Evolutionary conservation across 2,888 invertebrate species (phyloP).

Genomic region (Agrotis ipsilon): DNA sequence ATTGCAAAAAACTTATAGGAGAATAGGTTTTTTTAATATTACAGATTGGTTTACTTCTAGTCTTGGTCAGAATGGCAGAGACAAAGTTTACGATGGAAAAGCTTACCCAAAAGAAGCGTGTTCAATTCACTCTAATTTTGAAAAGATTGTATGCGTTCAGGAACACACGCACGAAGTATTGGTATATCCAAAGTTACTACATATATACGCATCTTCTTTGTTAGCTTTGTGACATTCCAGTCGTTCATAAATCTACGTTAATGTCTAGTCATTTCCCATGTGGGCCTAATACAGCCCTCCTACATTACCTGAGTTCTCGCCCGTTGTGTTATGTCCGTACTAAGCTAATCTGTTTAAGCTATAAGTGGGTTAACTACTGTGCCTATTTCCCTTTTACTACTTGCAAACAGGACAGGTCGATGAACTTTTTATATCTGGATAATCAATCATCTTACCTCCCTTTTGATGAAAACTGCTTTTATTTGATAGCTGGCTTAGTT

Average conservation of each 20-base stretch:
- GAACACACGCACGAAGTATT: too few relatives aligned
- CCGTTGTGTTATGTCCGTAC: slow-evolving; percentile 29
- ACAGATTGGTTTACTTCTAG: too few relatives aligned
- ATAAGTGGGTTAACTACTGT: slow-evolving; percentile 61
- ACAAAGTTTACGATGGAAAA: too few relatives aligned
- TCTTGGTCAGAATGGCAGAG: too few relatives aligned
- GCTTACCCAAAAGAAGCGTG: too few relatives aligned
- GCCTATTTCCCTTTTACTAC: slow-evolving; percentile 55
- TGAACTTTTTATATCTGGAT: slow-evolving; percentile 41
- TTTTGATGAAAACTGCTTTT: background rate
- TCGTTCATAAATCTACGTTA: slow-evolving; percentile 12
- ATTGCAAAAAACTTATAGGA: too few relatives aligned
- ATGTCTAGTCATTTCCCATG: background rate
- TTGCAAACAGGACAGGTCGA: slow-evolving; percentile 52
- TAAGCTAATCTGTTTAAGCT: slow-evolving; percentile 49
- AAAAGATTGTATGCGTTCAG: too few relatives aligned
- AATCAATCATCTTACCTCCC: slow-evolving; percentile 4
- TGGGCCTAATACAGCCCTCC: slow-evolving; percentile 24
- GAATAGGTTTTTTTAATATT: too few relatives aligned
- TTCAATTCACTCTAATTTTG: too few relatives aligned
- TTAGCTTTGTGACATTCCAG: background rate
- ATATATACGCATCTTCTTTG: background rate
- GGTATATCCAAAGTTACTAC: too few relatives aligned
- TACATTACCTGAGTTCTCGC: slow-evolving; percentile 35
- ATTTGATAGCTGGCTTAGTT: too few relatives aligned